Conservation (phyloP, 2,113 vertebrate species). For the Psettodes erumei region DNA sequence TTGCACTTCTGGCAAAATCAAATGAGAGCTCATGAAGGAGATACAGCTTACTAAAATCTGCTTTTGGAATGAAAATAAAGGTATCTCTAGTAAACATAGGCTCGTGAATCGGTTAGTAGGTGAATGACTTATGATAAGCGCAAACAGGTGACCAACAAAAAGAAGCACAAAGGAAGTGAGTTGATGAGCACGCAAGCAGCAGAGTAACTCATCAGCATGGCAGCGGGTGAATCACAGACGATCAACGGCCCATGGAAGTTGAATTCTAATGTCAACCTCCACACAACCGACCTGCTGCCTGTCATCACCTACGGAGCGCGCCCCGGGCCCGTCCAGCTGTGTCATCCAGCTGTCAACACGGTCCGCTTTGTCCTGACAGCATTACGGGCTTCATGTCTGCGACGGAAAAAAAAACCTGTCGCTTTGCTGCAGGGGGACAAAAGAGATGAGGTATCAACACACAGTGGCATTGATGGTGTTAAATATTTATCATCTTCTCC, state of each 20-base stretch:
- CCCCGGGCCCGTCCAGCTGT: neutral
- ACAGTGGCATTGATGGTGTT: slow-evolving; percentile 3
- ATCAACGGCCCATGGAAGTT: neutral
- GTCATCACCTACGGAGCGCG: slow-evolving; percentile 21
- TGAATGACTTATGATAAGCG: slow-evolving; percentile 3
- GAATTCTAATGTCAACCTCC: slow-evolving; percentile 10
- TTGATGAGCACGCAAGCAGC: slow-evolving; percentile 9
- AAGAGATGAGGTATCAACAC: neutral
- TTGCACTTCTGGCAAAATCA: neutral
- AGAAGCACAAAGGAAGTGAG: slow-evolving; percentile 15
- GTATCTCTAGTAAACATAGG: no score
- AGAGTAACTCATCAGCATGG: neutral
- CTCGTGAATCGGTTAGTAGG: neutral
- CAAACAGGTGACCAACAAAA: no score
- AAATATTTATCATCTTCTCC: slow-evolving; percentile 47
- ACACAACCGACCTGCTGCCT: neutral
- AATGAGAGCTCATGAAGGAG: neutral
- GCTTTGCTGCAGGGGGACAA: slow-evolving; percentile 10
- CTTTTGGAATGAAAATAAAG: no score
- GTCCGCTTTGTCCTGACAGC: neutral
- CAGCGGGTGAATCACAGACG: slow-evolving; percentile 26
- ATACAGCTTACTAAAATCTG: neutral
- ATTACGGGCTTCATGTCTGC: slow-evolving; percentile 20
- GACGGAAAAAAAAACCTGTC: neutral
- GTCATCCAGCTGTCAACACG: slow-evolving; percentile 15